These are phyloP conservation scores for Thamnophis sirtalis DNA, from an alignment of 2,113 vertebrate genomes.

Conservation along the genomic window DNA sequence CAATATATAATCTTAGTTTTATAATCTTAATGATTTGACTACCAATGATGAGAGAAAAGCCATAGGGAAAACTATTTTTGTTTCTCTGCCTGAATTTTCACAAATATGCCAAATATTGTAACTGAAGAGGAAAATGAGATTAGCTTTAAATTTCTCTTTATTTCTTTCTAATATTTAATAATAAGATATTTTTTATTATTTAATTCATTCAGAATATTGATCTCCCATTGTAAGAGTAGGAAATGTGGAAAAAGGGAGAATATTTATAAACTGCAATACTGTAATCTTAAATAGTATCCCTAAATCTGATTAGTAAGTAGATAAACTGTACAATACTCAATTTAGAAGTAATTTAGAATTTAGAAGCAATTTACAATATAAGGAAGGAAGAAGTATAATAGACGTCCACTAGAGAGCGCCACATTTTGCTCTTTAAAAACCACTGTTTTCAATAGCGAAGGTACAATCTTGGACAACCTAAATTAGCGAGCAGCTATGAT, in stretches of 20 bases:
- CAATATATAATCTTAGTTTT: neutral
- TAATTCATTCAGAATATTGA: neutral
- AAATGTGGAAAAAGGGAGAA: neutral
- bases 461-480: constrained; percentile 2
- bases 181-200: neutral
- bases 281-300: neutral
- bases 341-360: constrained; percentile 34
- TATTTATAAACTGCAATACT: neutral
- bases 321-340: neutral
- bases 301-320: neutral
- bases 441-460: constrained; percentile 9
- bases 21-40: neutral
- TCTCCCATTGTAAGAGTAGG: neutral
- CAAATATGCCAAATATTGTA: neutral
- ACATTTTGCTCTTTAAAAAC: constrained; percentile 59
- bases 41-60: neutral
- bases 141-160: neutral
- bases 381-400: constrained; percentile 17
- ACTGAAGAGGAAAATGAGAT: neutral
- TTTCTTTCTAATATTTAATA: neutral
- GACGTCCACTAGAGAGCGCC: constrained; percentile 68
- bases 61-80: neutral
- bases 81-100: neutral
- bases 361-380: too few relatives aligned
- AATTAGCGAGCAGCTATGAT: neutral